phyloP scores from a whole-genome alignment of 2,113 vertebrate species.

The Pseudorectes ferrugineus region DNA sequence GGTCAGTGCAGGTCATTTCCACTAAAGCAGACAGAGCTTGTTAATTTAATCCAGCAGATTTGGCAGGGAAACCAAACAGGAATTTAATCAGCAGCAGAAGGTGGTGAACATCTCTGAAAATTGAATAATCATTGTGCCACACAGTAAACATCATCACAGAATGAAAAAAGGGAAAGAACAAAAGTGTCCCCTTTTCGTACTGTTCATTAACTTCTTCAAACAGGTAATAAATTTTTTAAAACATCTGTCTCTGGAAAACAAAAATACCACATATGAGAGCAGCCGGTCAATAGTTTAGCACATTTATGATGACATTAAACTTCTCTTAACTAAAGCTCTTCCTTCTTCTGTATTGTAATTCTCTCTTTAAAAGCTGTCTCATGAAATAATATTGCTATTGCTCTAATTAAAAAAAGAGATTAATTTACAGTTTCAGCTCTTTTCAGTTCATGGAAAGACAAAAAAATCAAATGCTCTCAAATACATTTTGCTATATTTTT shows the following conservation, averaged over 20 bases:
- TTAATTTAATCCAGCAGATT: slow-evolving; percentile 79
- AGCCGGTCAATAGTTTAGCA: background rate
- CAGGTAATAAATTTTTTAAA: slow-evolving; percentile 70
- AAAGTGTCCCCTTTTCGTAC: slow-evolving; percentile 12
- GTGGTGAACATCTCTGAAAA: slow-evolving; percentile 68
- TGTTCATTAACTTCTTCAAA: slow-evolving; percentile 68
- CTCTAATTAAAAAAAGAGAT: background rate
- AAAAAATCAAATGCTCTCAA: background rate
- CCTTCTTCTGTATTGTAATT: background rate
- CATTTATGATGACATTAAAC: background rate
- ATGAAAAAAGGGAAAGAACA: slow-evolving; percentile 19
- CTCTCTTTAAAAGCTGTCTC: background rate
- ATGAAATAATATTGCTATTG: background rate
- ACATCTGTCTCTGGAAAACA: slow-evolving; percentile 13
- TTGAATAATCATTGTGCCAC: slow-evolving; percentile 66
- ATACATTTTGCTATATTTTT: background rate
- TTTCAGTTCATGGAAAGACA: background rate
- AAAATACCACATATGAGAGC: background rate
- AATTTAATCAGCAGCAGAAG: slow-evolving; percentile 75
- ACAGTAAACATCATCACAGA: slow-evolving; percentile 68
- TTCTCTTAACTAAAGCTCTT: background rate
- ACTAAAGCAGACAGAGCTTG: slow-evolving; percentile 69
- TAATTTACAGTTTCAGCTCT: background rate
- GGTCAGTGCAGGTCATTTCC: slow-evolving; percentile 68
- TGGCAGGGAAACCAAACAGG: slow-evolving; percentile 71